These are phyloP conservation scores for Toxotes lorentzi DNA, from an alignment of 2,797 vertebrate genomes.

Conservation along the genomic window DNA sequence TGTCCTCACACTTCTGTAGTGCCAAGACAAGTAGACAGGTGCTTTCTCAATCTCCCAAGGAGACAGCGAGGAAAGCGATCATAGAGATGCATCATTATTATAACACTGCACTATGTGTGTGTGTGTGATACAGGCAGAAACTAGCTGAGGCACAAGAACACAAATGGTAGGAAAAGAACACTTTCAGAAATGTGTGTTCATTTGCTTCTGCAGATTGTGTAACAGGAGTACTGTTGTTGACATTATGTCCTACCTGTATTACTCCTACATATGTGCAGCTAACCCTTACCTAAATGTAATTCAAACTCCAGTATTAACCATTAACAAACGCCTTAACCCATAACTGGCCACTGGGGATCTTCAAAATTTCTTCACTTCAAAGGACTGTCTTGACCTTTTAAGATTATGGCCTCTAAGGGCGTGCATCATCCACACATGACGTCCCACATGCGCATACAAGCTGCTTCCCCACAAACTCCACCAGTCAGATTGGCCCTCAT, in stretches of 20 bases:
- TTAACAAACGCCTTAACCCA: background rate
- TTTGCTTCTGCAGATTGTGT: background rate
- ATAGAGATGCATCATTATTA: constrained; percentile 43
- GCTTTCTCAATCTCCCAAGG: constrained; percentile 50
- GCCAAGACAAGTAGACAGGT: constrained; percentile 56
- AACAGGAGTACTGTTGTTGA: background rate
- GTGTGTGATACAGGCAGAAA: constrained; percentile 1
- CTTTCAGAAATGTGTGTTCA: background rate
- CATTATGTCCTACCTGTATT: background rate
- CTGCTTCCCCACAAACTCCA: constrained; percentile 8
- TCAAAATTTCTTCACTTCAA: background rate
- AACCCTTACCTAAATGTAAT: background rate
- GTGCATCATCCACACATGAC: background rate
- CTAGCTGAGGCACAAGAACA: constrained; percentile 3
- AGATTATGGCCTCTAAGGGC: background rate
- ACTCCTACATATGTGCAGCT: background rate
- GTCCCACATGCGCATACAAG: background rate
- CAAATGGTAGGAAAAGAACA: background rate
- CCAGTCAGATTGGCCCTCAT: constrained; percentile 10
- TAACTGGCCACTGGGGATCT: background rate
- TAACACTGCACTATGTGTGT: constrained; percentile 17
- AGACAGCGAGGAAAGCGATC: constrained; percentile 41
- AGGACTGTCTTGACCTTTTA: constrained; percentile 5
- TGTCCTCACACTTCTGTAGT: constrained; percentile 38
- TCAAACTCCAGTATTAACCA: background rate